Conservation (phyloP, 1,140 invertebrate genomes). For the Hydropsyche tenuis region DNA sequence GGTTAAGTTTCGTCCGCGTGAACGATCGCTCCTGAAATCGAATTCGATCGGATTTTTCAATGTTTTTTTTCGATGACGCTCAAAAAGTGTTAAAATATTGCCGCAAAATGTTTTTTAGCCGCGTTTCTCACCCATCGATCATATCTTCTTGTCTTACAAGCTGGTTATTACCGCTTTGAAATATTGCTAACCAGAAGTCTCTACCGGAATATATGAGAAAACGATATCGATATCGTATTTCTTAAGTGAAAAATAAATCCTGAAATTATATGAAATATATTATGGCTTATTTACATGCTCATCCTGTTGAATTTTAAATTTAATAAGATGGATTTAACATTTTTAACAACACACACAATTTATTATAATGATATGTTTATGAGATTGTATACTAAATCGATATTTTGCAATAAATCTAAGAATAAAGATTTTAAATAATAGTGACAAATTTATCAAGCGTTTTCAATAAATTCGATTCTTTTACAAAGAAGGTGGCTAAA, state of each 20-base stretch:
- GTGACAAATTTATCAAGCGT: no score
- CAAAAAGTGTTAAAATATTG: slow-evolving; percentile 25
- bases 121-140: slow-evolving; percentile 44
- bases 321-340: no score
- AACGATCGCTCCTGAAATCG: no score
- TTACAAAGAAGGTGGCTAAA: no score
- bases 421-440: no score
- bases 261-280: neutral
- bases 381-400: neutral
- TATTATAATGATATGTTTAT: neutral
- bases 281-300: no score
- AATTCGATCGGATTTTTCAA: no score
- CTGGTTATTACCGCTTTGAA: slow-evolving; percentile 42
- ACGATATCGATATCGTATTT: slow-evolving; percentile 22
- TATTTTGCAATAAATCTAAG: neutral
- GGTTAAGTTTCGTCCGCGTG: neutral
- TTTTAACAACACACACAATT: no score
- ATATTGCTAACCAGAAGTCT: slow-evolving; percentile 37
- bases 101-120: neutral
- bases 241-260: slow-evolving; percentile 35
- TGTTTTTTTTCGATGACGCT: neutral
- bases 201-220: neutral
- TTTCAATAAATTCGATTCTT: no score
- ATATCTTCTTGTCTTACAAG: slow-evolving; percentile 31
- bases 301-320: no score